Evolutionary conservation across 2,113 vertebrate species (phyloP), one percentile per base, ranked within the genome.

Genomic region (Apteryx mantelli): DNA sequence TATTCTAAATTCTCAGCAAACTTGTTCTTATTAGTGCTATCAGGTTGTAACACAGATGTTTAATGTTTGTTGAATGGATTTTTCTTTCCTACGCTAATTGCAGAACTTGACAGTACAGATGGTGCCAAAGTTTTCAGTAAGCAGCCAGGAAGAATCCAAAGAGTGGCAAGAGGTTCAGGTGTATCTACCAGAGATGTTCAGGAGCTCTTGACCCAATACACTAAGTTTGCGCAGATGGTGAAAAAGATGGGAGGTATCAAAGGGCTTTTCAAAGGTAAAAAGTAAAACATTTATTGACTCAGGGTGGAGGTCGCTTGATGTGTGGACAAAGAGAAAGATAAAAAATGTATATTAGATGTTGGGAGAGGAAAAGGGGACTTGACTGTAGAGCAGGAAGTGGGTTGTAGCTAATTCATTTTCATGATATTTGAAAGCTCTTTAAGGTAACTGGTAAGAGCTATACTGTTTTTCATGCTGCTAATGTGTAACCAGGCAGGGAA

Each of bases 221-320:
- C 99, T 76, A 99, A 99, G 97, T 99, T 99, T 94, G 99, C 99
- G 89, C 99, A 99, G 97, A 99, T 99, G 99, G 99, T 99, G 42
- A 99, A 99, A 98, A 99, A 99, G 98, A 99, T 99, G 99, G 99
- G 99, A 44, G 99, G 99, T 82, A 99, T 99, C 97, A 99, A 99
- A 97, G 99, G 99, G 17, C 99, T 99, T 61, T 99, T 99, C 91
- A 99, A 99, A 99, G 99, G 99, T 99, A 97, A 96, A 79, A 65
- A 88, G 20, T 38, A 64, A 55, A 53, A 56, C 65, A 19, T 6
- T 68, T 22, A 48, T 68, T 69, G 76, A 48, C 7, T 80, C 5
- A 5, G 3, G 28, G 13, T 9, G 26, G 26, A 65, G 38, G 40
- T 85, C 22, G 58, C 20, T 80, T 80, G 22, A 50, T 63, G 6